Evolutionary conservation across 1,140 invertebrate species (phyloP), one percentile per base, ranked within the genome.

Genomic region (Drosophila repleta): DNA sequence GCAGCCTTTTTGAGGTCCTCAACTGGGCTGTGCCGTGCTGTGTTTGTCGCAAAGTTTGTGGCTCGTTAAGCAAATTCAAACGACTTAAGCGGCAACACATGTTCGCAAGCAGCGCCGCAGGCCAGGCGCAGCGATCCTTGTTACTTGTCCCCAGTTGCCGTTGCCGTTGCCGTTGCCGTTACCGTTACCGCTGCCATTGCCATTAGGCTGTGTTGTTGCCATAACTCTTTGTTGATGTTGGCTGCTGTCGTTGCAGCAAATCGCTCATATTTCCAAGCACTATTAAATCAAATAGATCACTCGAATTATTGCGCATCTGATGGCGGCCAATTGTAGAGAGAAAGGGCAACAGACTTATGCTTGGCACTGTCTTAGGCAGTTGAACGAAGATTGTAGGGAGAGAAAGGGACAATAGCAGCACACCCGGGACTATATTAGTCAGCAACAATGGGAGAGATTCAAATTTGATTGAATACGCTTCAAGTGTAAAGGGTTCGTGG

Each of bases 31-130:
- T 17, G 45, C 29, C 29, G 29, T 17, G 52, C 29, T 35, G 39
- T 70, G 83, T 82, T 88, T 87, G 82, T 87, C 79, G 78, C 82
- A 87, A 85, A 88, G 74, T 87, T 88, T 87, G 82, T 87, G 82
- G 83, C 83, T 87, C 83, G 83, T 87, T 87, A 88, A 87, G 79
- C 83, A 87, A 88, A 87, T 87, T 88, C 83, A 88, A 87, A 88
- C 82, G 82, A 88, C 83, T 88, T 88, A 88, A 88, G 75, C 75
- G 83, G 83, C 83, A 88, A 88, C 82, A 87, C 82, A 87, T 87
- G 82, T 79, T 88, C 48, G 57, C 83, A 87, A 87, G 87, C 82
- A 62, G 37, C 26, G 13, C 10, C 4, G 26, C 1, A 45, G 48
- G 21, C 57, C 61, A 75, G 57, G 68, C 60, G 21, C 0, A 13